These are phyloP conservation scores for Arvicanthis niloticus DNA, from an alignment of 2,113 vertebrate genomes.

Conservation along the genomic window DNA sequence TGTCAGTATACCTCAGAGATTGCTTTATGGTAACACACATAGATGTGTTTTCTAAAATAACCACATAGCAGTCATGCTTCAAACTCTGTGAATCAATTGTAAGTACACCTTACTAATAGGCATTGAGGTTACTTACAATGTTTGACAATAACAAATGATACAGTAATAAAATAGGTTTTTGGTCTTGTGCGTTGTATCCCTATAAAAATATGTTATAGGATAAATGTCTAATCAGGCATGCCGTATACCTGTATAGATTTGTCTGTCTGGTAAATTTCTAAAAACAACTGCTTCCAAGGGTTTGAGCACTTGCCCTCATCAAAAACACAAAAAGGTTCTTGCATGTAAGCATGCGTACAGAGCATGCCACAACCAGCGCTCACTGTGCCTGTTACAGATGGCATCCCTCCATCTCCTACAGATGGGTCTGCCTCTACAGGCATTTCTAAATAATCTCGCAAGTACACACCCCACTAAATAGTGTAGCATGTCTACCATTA, in stretches of 20 bases:
- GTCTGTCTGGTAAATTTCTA: conserved; percentile 13
- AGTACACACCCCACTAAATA: background rate
- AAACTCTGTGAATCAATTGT: conserved; percentile 33
- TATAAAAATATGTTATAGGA: background rate
- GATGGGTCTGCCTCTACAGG: background rate
- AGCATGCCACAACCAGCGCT: background rate
- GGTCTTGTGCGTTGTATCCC: background rate
- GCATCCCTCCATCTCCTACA: background rate
- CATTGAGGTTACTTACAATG: conserved; percentile 26
- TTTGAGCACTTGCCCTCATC: background rate
- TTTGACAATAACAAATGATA: conserved; percentile 42
- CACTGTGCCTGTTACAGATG: background rate
- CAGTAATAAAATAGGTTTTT: background rate
- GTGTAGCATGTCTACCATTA: background rate
- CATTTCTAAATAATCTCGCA: conserved; percentile 41
- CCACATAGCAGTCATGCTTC: background rate
- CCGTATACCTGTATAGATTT: background rate
- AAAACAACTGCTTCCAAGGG: background rate
- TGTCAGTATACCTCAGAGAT: background rate
- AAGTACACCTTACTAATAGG: conserved; percentile 36
- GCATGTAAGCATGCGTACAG: background rate
- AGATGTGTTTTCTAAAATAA: background rate
- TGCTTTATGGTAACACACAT: background rate
- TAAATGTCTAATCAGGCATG: background rate
- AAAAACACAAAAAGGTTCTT: background rate